These are phyloP conservation scores for Trematomus bernacchii DNA, from an alignment of 2,797 vertebrate genomes.

Conservation along the genomic window DNA sequence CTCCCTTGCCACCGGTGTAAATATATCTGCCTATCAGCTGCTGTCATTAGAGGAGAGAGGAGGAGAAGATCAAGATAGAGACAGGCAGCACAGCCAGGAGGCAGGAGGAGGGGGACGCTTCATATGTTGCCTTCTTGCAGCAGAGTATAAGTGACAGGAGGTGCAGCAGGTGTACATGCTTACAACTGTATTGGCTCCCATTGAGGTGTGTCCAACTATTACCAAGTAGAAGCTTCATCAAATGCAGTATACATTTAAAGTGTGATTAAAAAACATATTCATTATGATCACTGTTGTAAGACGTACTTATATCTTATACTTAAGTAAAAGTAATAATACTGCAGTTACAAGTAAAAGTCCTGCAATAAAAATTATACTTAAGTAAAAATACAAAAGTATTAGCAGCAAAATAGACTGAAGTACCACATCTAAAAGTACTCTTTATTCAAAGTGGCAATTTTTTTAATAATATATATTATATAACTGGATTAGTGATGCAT, in stretches of 20 bases:
- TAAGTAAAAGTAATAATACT: too few species aligned
- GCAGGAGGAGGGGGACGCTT: constrained; percentile 36
- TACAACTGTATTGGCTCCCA: neutral
- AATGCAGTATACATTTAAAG: neutral
- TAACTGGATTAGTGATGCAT: too few species aligned
- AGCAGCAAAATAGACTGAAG: too few species aligned
- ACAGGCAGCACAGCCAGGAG: constrained; percentile 45
- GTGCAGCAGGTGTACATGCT: too few species aligned
- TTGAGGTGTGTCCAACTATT: neutral
- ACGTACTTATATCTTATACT: too few species aligned
- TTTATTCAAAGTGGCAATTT: too few species aligned
- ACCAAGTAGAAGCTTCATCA: neutral
- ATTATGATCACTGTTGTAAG: neutral
- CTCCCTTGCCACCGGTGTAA: constrained; percentile 80
- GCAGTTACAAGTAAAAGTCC: too few species aligned
- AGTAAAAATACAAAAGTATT: too few species aligned
- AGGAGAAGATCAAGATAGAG: constrained; percentile 54
- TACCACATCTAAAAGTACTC: too few species aligned
- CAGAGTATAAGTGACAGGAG: too few species aligned
- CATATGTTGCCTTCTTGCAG: constrained; percentile 3
- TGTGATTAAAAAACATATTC: neutral
- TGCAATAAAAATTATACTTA: too few species aligned
- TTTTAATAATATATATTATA: too few species aligned
- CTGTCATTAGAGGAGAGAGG: constrained; percentile 64
- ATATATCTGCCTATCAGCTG: constrained; percentile 80